Base-by-base conservation (phyloP, 37 sponge, comb jelly and placozoan genomes). In the Amphimedon queenslandica region DNA sequence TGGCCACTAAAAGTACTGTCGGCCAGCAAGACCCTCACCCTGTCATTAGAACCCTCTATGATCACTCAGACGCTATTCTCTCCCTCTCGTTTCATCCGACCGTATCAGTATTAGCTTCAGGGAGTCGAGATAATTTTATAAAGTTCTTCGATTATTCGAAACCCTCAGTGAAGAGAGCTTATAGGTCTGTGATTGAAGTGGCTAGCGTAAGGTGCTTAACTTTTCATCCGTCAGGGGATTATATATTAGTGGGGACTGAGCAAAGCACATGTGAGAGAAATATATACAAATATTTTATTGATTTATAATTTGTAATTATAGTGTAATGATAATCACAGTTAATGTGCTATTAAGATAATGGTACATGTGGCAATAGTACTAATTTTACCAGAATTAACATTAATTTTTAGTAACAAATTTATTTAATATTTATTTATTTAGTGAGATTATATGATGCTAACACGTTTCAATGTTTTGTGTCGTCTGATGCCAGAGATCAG, bases 141-240 rank as follows among this genome's bases (percentile, higher is more conserved):
- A 97, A 93, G 63, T 80, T 97, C 42, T 97, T 91, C 76, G 92
- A 97, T 65, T 88, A 89, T 69, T 86, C 94, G 43, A 90, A 88
- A 58, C 88, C 94, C 3, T 69, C 89, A 2, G 87, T 82, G 35
- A 97, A 97, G 77, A 79, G 83, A 34, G 87, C 89, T 0, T 86
- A 92, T 33, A 71, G 77, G 20, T 40, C 71, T 24, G 67, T 94
- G 3, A 75, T 76, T 67, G 96, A 95, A 40, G 96, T 88, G 57
- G 87, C 82, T 16, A 27, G 73, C 20, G 66, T 90, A 1, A 57
- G 80, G n/a, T 77, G 86, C 51, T 31, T 97, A 1, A 51, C 74
- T 18, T 97, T 97, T 69, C 98, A 97, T 55, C 88, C 92, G 5
- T 81, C 88, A 1, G 98, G 98, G 13, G 94, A 97, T 40, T 90